Conservation (phyloP, 1,140 invertebrate genomes). For the Oncopeltus fasciatus region DNA sequence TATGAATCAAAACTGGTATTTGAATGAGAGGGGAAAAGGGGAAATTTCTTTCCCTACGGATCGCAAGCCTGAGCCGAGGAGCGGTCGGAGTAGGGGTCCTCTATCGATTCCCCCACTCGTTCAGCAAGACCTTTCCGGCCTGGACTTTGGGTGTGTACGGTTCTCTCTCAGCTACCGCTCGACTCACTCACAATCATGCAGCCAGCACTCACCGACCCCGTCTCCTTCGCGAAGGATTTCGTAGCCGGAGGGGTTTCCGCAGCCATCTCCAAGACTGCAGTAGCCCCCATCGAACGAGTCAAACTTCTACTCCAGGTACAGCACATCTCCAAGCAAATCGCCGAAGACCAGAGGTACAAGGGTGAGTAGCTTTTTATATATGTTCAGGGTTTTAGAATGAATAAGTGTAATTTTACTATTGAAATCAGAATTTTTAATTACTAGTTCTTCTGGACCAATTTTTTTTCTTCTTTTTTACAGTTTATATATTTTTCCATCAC, state of each 20-base stretch:
- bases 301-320: slow-evolving; percentile 86
- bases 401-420: not conserved
- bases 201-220: slow-evolving; percentile 38
- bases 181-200: not conserved
- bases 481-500: too few relatives aligned
- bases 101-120: not conserved
- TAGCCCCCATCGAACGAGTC: slow-evolving; percentile 84
- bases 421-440: too few relatives aligned
- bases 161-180: not conserved
- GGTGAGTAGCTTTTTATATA: slow-evolving; percentile 46
- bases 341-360: slow-evolving; percentile 63
- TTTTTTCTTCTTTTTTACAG: not conserved
- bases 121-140: not conserved
- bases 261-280: slow-evolving; percentile 75
- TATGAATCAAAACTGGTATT: too few relatives aligned
- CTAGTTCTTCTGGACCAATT: too few relatives aligned
- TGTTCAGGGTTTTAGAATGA: not conserved
- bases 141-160: slow-evolving; percentile 2
- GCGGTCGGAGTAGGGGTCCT: not conserved
- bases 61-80: not conserved
- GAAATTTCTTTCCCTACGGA: not conserved
- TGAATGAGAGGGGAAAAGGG: not conserved
- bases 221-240: slow-evolving; percentile 63
- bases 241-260: slow-evolving; percentile 77
- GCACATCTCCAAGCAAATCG: slow-evolving; percentile 70